These are phyloP conservation scores for Megalopta genalis DNA, from an alignment of 1,140 invertebrate species.

Conservation along the genomic window DNA sequence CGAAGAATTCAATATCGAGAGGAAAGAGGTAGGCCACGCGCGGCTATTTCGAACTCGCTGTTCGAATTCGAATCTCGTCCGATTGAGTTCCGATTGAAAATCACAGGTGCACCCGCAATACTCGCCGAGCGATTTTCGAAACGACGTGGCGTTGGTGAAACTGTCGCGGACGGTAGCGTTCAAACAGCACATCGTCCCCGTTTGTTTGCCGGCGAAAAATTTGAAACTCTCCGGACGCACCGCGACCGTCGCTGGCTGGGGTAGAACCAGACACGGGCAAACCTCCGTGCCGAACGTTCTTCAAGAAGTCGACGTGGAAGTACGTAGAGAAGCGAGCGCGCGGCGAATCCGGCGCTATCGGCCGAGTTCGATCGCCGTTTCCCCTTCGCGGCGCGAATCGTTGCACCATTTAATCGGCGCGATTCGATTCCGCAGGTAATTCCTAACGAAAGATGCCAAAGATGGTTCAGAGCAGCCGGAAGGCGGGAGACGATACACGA, in stretches of 20 bases:
- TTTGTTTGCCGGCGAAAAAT: slow-evolving; percentile 88
- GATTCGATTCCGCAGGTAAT: slow-evolving; percentile 86
- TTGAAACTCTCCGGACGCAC: slow-evolving; percentile 90
- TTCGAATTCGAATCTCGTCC: too few species aligned
- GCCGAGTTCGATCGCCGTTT: too few species aligned
- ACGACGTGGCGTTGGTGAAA: slow-evolving; percentile 93
- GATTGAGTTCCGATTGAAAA: slow-evolving; percentile 8
- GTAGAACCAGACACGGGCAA: slow-evolving; percentile 90
- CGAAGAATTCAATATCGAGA: slow-evolving; percentile 92
- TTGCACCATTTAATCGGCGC: not conserved
- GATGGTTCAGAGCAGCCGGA: slow-evolving; percentile 94
- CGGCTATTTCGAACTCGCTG: not conserved
- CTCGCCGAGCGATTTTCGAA: slow-evolving; percentile 92
- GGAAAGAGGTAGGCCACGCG: slow-evolving; percentile 86
- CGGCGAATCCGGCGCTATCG: too few species aligned
- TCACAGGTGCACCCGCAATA: slow-evolving; percentile 89
- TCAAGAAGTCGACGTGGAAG: slow-evolving; percentile 82
- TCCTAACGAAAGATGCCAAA: slow-evolving; percentile 93
- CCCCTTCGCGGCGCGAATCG: too few species aligned
- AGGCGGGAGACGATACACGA: slow-evolving; percentile 94
- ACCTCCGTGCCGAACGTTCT: slow-evolving; percentile 88
- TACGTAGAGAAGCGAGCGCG: slow-evolving; percentile 17
- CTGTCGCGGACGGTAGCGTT: slow-evolving; percentile 89
- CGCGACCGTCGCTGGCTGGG: slow-evolving; percentile 95
- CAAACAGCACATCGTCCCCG: slow-evolving; percentile 94